These are phyloP conservation scores for Trichonephila clavipes DNA, from an alignment of 1,140 invertebrate species.

Conservation along the genomic window DNA sequence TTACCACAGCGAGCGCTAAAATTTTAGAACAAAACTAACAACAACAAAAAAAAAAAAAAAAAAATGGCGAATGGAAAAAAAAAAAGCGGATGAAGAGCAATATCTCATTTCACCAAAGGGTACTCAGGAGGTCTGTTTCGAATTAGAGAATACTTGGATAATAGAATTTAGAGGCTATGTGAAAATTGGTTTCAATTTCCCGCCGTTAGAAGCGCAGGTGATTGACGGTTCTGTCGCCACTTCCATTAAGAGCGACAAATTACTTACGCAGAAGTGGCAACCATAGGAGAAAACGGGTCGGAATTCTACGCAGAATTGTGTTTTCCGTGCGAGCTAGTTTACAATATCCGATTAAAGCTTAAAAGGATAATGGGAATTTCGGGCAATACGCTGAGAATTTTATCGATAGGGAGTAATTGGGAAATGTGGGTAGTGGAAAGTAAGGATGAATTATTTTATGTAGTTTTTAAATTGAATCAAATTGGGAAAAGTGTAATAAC, in stretches of 20 bases:
- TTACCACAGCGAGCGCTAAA: too few relatives aligned
- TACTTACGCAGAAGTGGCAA: slow-evolving; percentile 20
- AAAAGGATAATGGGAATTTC: slow-evolving; percentile 44
- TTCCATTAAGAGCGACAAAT: slow-evolving; percentile 51
- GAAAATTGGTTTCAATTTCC: slow-evolving; percentile 45
- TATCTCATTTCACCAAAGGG: not conserved
- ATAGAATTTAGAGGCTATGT: slow-evolving; percentile 38
- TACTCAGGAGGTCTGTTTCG: not conserved
- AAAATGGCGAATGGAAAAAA: not conserved
- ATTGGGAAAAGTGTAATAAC: too few relatives aligned
- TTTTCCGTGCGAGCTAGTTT: slow-evolving; percentile 46
- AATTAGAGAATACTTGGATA: slow-evolving; percentile 49
- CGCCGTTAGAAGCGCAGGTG: slow-evolving; percentile 15
- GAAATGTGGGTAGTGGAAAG: not conserved
- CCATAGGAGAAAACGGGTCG: not conserved
- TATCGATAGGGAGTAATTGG: slow-evolving; percentile 27
- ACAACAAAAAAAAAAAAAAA: not conserved
- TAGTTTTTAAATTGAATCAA: too few relatives aligned
- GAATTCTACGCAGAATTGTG: slow-evolving; percentile 35
- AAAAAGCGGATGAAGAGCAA: not conserved
- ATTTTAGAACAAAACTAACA: not conserved
- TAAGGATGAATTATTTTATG: too few relatives aligned
- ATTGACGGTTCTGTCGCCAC: slow-evolving; percentile 35
- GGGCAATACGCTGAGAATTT: not conserved
- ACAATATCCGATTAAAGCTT: slow-evolving; percentile 41